These are phyloP conservation scores for Azorinus chamasolen DNA, from an alignment of 2,888 invertebrate genomes.

Conservation along the genomic window DNA sequence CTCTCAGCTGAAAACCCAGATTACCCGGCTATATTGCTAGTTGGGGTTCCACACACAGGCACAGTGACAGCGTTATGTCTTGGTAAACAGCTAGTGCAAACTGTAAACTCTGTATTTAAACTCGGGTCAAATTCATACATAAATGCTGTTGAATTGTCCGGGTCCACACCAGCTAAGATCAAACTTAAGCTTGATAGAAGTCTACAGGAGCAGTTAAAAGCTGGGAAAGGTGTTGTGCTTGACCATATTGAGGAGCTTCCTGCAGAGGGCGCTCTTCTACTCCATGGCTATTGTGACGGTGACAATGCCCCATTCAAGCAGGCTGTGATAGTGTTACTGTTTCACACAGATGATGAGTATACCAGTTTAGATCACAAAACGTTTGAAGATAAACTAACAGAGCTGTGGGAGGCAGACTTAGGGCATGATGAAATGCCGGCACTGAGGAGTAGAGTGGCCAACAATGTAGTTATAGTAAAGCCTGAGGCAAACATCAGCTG, in stretches of 20 bases:
- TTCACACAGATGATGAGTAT: slow-evolving; percentile 61
- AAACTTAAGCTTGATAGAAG: slow-evolving; percentile 72
- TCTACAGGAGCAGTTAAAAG: slow-evolving; percentile 59
- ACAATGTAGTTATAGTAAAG: slow-evolving; percentile 73
- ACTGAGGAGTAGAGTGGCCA: slow-evolving; percentile 76
- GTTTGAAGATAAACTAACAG: slow-evolving; percentile 66
- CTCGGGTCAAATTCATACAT: slow-evolving; percentile 42
- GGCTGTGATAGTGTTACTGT: slow-evolving; percentile 73
- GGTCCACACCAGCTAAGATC: slow-evolving; percentile 33
- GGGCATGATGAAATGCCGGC: slow-evolving; percentile 78
- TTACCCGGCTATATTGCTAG: slow-evolving; percentile 74
- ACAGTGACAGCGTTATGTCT: slow-evolving; percentile 62
- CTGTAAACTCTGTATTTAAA: slow-evolving; percentile 42
- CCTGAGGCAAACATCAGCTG: slow-evolving; percentile 48
- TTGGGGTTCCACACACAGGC: slow-evolving; percentile 63
- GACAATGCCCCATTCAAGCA: slow-evolving; percentile 83
- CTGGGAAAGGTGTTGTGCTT: slow-evolving; percentile 67
- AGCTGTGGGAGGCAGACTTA: slow-evolving; percentile 70
- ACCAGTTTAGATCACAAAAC: slow-evolving; percentile 11
- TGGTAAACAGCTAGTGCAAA: slow-evolving; percentile 62
- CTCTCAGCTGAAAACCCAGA: slow-evolving; percentile 61
- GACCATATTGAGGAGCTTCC: slow-evolving; percentile 76
- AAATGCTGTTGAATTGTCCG: slow-evolving; percentile 38
- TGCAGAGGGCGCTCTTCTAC: slow-evolving; percentile 75
- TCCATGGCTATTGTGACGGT: slow-evolving; percentile 83